These are phyloP conservation scores for Rhogogaster chlorosoma DNA, from an alignment of 2,888 invertebrate species.

Conservation along the genomic window DNA sequence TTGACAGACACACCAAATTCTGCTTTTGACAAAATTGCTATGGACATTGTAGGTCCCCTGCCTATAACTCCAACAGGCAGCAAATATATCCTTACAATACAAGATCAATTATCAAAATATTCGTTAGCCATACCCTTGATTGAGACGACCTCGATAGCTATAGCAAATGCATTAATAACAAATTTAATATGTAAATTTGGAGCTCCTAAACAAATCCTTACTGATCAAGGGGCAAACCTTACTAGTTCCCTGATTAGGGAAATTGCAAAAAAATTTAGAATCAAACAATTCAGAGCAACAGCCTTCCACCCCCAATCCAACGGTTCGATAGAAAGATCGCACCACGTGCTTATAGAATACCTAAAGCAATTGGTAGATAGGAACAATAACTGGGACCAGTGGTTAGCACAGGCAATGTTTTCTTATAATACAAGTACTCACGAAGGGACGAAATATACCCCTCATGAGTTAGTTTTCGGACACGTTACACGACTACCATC, in stretches of 20 bases:
- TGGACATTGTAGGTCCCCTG: conserved; percentile 40
- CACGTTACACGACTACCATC: not conserved
- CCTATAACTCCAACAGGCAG: not conserved
- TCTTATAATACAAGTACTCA: too few species aligned
- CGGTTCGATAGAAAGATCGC: conserved; percentile 55
- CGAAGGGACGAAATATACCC: too few species aligned
- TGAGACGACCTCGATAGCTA: not conserved
- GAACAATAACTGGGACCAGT: too few species aligned
- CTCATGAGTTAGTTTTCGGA: not conserved
- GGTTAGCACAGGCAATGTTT: too few species aligned
- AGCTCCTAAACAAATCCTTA: not conserved
- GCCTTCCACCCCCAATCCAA: conserved; percentile 55
- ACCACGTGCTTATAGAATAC: conserved; percentile 53
- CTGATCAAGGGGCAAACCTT: conserved; percentile 3
- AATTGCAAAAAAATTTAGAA: conserved; percentile 15
- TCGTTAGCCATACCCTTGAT: not conserved
- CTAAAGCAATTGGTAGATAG: conserved; percentile 9
- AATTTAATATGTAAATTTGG: conserved; percentile 9
- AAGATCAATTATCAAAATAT: not conserved
- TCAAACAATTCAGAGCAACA: conserved; percentile 40
- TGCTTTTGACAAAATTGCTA: conserved; percentile 51
- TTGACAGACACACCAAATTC: conserved; percentile 12
- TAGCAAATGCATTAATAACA: not conserved
- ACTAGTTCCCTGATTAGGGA: not conserved
- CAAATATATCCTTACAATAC: not conserved